phyloP scores from a whole-genome alignment of 2,797 vertebrate species.

The Brachyalestes nurse region DNA sequence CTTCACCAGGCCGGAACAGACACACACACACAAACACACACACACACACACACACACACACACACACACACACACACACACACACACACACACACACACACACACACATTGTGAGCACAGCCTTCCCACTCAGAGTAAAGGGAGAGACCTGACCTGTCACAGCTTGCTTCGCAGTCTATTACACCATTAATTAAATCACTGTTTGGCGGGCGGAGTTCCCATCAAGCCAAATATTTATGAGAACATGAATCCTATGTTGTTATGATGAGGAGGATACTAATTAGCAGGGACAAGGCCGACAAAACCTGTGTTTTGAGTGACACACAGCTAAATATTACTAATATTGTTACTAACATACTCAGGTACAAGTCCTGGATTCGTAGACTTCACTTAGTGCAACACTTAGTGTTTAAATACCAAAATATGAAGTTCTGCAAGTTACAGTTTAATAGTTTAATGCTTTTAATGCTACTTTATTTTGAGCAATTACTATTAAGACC shows the following conservation, averaged over 20 bases:
- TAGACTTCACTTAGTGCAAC: too few species aligned
- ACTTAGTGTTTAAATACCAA: too few species aligned
- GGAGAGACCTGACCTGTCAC: slow-evolving; percentile 4
- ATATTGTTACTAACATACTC: too few species aligned
- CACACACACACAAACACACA: too few species aligned
- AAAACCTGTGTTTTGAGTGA: neutral
- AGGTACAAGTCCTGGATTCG: too few species aligned
- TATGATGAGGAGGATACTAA: neutral
- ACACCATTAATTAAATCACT: slow-evolving; percentile 8
- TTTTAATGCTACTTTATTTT: too few species aligned
- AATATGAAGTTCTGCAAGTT: too few species aligned
- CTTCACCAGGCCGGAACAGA: neutral
- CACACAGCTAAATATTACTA: too few species aligned
- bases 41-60: too few species aligned
- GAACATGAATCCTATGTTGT: neutral
- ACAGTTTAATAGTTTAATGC: too few species aligned
- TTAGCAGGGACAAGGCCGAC: neutral
- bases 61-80: too few species aligned
- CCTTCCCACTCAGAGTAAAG: neutral
- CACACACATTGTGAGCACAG: slow-evolving; percentile 42
- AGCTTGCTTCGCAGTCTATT: slow-evolving; percentile 9
- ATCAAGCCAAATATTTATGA: neutral
- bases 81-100: slow-evolving; percentile 26
- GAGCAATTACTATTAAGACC: too few species aligned
- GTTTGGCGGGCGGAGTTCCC: neutral